Conservation (phyloP, 2,113 vertebrate genomes). For the Tauraco erythrolophus region DNA sequence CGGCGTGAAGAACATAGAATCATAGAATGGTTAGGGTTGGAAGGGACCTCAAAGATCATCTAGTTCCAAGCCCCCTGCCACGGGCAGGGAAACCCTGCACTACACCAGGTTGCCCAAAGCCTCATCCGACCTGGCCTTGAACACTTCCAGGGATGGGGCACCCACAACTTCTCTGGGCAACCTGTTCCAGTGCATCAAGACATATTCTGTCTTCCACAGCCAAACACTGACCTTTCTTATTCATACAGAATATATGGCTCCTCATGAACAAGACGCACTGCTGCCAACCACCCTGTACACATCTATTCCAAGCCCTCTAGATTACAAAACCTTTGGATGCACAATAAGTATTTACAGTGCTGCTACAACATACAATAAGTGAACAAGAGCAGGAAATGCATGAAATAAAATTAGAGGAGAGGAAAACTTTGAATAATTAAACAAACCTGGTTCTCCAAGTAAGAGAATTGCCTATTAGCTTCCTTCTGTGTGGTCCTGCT, state of each 20-base stretch:
- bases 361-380: background rate
- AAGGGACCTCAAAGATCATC: too few species aligned
- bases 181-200: too few species aligned
- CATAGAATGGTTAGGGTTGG: too few species aligned
- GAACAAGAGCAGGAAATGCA: background rate
- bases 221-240: background rate
- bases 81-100: too few species aligned
- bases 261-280: background rate
- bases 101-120: too few species aligned
- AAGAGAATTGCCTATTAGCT: constrained; percentile 79
- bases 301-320: background rate
- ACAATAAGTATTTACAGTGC: background rate
- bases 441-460: constrained; percentile 90
- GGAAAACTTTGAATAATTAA: background rate
- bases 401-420: background rate
- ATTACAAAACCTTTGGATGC: background rate
- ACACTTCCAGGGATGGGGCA: too few species aligned
- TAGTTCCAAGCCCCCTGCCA: too few species aligned
- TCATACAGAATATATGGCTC: background rate
- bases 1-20: background rate
- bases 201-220: background rate
- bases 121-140: too few species aligned
- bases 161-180: too few species aligned
- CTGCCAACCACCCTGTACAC: background rate
- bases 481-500: constrained; percentile 90